phyloP scores from a whole-genome alignment of 2,113 vertebrate species.

The Callopanchax toddi region DNA sequence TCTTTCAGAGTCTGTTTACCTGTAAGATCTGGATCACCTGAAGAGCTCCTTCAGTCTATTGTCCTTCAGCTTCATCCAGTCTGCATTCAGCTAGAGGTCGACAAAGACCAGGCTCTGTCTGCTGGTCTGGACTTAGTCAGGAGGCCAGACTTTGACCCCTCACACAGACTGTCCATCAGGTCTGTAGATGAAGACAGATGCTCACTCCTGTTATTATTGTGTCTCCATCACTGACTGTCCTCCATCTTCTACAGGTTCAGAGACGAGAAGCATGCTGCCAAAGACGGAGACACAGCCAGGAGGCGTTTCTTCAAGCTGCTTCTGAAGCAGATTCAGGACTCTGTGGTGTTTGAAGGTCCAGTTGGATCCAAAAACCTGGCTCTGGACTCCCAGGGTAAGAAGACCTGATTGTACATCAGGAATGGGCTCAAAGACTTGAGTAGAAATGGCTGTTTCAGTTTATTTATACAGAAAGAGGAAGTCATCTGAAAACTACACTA shows the following conservation, averaged over 20 bases:
- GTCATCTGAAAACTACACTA: too few species aligned
- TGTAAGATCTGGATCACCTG: background rate
- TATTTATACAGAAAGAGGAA: too few species aligned
- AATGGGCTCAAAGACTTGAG: too few species aligned
- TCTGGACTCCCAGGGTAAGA: constrained; percentile 70
- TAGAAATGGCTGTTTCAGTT: too few species aligned
- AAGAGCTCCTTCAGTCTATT: constrained; percentile 52
- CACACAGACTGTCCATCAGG: constrained; percentile 79
- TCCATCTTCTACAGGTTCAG: constrained; percentile 50
- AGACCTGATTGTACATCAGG: background rate
- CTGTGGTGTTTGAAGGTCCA: constrained; percentile 74
- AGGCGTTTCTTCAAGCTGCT: constrained; percentile 72
- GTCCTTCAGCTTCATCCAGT: constrained; percentile 7
- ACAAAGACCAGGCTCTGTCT: constrained; percentile 76
- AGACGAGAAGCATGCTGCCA: background rate
- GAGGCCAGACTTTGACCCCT: constrained; percentile 83
- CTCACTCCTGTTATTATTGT: background rate
- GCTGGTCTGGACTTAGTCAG: constrained; percentile 84
- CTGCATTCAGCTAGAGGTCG: constrained; percentile 78
- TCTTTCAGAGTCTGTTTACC: constrained; percentile 25
- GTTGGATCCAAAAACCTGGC: constrained; percentile 71
- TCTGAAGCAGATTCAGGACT: constrained; percentile 70
- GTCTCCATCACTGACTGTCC: background rate
- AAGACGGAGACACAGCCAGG: constrained; percentile 21
- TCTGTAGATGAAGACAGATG: constrained; percentile 33